Percentiles rank a stretch among this genome's conserved stretches.
These are phyloP conservation scores for Polypterus senegalus DNA, from an alignment of 2,113 vertebrate genomes.

Conservation along the genomic window DNA sequence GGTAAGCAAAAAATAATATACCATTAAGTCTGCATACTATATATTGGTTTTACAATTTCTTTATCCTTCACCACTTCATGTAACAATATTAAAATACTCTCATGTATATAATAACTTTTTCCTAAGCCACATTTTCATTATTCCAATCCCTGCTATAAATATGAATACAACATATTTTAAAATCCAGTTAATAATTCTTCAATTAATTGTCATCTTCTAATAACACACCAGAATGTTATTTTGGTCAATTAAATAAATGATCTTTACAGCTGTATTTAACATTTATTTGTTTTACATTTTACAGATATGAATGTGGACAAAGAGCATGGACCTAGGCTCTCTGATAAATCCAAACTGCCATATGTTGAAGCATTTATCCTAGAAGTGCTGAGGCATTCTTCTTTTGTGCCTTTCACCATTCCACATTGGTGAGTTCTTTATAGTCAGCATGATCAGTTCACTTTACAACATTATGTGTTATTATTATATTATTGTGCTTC, in stretches of 20 bases:
- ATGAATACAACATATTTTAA: no score
- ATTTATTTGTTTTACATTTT: background rate
- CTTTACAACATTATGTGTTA: background rate
- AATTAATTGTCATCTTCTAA: no score
- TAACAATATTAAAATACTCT: no score
- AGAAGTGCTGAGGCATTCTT: constrained; percentile 76
- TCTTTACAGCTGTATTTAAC: background rate
- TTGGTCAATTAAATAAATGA: no score
- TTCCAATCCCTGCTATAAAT: no score
- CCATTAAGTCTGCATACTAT: no score
- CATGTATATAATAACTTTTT: no score
- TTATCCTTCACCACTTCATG: no score
- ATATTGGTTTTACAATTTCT: no score
- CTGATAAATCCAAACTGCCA: constrained; percentile 51
- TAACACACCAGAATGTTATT: no score
- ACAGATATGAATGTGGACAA: constrained; percentile 60
- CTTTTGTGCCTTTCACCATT: constrained; percentile 81
- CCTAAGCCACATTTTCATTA: no score
- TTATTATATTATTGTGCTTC: background rate
- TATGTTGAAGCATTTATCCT: constrained; percentile 76
- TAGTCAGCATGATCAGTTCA: accelerated
- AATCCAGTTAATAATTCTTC: no score
- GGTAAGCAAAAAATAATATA: constrained; percentile 38
- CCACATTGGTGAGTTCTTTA: constrained; percentile 67
- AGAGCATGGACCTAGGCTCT: constrained; percentile 48